Evolutionary conservation across 2,797 vertebrate genomes (phyloP).

Genomic region (Pelochelys cantorii): DNA sequence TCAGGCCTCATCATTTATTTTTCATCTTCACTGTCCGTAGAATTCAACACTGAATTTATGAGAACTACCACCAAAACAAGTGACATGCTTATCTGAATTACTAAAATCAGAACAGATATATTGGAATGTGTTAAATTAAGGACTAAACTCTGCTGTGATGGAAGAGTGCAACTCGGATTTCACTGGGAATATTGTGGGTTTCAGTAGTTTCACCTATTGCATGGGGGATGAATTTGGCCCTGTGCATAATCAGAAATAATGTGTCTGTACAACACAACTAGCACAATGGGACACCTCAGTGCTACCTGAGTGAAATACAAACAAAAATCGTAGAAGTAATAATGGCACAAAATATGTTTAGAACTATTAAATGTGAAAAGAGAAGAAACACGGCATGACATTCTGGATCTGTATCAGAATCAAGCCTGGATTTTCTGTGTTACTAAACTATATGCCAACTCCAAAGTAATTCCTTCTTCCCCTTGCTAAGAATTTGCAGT

Average conservation of each 20-base stretch:
- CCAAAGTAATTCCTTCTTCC: neutral
- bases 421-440: neutral
- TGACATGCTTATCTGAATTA: neutral
- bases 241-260: neutral
- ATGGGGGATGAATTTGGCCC: neutral
- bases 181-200: neutral
- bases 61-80: neutral
- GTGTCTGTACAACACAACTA: neutral
- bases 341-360: neutral
- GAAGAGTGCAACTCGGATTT: neutral
- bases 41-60: neutral
- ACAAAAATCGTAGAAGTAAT: neutral
- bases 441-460: neutral
- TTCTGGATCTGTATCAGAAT: neutral
- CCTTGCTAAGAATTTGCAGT: neutral
- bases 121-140: neutral
- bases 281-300: neutral
- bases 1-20: neutral
- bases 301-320: neutral
- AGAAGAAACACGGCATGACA: neutral
- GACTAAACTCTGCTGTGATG: neutral
- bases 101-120: slow-evolving; percentile 21
- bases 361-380: neutral
- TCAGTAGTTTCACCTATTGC: neutral
- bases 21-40: neutral